phyloP scores from a whole-genome alignment of 2,888 invertebrate species.

The Hipparchia sbordonii region DNA sequence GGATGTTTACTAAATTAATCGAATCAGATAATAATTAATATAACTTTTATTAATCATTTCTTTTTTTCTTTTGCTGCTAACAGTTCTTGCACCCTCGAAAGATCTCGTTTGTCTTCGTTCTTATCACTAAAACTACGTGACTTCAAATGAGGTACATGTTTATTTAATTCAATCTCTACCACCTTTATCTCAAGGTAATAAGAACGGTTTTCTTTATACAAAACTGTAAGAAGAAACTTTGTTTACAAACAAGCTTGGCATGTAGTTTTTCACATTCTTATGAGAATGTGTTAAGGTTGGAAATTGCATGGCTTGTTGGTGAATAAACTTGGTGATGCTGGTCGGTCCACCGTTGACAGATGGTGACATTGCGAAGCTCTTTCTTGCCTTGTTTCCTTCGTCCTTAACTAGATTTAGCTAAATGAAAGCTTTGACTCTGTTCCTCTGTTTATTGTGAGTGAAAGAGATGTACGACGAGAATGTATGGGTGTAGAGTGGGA shows the following conservation, averaged over 20 bases:
- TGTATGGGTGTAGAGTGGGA: slow-evolving; percentile 10
- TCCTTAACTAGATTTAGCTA: slow-evolving; percentile 70
- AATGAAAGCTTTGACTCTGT: slow-evolving; percentile 59
- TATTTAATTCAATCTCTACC: slow-evolving; percentile 13
- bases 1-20: neutral
- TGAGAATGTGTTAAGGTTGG: neutral
- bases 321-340: slow-evolving; percentile 45
- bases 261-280: slow-evolving; percentile 14
- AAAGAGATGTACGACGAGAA: slow-evolving; percentile 30
- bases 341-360: slow-evolving; percentile 69
- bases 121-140: slow-evolving; percentile 64
- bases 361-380: slow-evolving; percentile 66
- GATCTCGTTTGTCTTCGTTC: slow-evolving; percentile 63
- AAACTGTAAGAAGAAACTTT: slow-evolving; percentile 33
- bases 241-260: slow-evolving; percentile 26
- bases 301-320: slow-evolving; percentile 8
- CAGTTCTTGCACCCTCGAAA: slow-evolving; percentile 43
- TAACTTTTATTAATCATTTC: too few relatives aligned
- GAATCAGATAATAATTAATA: neutral
- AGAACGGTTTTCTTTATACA: slow-evolving; percentile 43
- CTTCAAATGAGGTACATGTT: slow-evolving; percentile 50
- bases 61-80: neutral
- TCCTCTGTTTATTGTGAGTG: slow-evolving; percentile 45
- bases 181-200: slow-evolving; percentile 41
- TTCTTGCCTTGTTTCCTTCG: slow-evolving; percentile 68